These are phyloP conservation scores for Clarias laeviceps DNA, from an alignment of 2,797 vertebrate genomes.

Conservation along the genomic window DNA sequence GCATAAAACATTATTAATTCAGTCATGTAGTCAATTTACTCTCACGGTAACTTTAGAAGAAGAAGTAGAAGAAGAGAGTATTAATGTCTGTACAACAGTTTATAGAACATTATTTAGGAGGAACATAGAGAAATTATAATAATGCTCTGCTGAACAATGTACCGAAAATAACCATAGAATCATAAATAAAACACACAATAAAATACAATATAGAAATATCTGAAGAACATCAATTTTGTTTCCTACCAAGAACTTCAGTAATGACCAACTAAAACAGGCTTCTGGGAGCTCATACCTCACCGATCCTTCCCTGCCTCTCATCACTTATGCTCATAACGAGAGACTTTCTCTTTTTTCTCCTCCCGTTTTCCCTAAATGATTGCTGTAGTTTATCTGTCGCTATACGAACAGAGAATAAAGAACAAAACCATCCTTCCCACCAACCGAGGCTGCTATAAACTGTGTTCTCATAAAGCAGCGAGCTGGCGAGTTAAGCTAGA, in stretches of 20 bases:
- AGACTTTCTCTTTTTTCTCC: background rate
- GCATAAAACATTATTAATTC: slow-evolving; percentile 64
- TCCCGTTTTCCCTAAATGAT: background rate
- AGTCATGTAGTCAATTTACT: slow-evolving; percentile 52
- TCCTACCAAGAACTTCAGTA: slow-evolving; percentile 10
- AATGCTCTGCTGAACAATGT: background rate
- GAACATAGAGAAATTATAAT: background rate
- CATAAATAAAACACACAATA: background rate
- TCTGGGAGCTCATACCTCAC: background rate
- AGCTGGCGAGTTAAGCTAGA: background rate
- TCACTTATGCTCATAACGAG: slow-evolving; percentile 18
- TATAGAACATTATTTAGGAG: background rate
- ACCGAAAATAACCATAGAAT: background rate
- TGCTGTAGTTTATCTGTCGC: background rate
- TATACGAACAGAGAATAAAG: background rate
- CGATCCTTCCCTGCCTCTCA: slow-evolving; percentile 10
- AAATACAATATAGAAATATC: slow-evolving; percentile 2
- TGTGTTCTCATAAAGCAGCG: background rate
- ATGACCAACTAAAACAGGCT: slow-evolving; percentile 4
- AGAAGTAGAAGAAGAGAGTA: background rate
- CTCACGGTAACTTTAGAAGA: slow-evolving; percentile 26
- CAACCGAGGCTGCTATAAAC: background rate
- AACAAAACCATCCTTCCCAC: slow-evolving; percentile 7
- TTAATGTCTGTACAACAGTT: background rate
- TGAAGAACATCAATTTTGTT: background rate